phyloP scores from a whole-genome alignment of 2,113 vertebrate species.

The Albula goreensis region DNA sequence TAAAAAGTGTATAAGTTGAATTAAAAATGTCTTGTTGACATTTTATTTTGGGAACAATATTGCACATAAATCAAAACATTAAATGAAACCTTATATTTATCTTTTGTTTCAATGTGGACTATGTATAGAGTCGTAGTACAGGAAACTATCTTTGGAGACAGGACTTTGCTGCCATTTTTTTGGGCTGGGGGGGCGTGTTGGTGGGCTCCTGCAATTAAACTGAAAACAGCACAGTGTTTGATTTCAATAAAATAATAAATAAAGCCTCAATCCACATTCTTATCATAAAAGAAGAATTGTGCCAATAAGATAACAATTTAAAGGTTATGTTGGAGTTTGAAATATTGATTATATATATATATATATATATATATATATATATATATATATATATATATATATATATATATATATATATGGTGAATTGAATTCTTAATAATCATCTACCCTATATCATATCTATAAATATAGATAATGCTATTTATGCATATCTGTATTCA shows the following conservation, averaged over 20 bases:
- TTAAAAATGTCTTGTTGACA: slow-evolving; percentile 40
- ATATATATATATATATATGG: neutral
- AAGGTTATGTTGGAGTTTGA: slow-evolving; percentile 14
- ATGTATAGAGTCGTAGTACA: slow-evolving; percentile 34
- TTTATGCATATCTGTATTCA: slow-evolving; percentile 25
- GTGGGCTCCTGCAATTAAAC: neutral
- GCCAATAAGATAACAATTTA: slow-evolving; percentile 8
- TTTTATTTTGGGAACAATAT: slow-evolving; percentile 40
- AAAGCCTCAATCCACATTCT: neutral
- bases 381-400: neutral
- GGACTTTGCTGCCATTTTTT: slow-evolving; percentile 22
- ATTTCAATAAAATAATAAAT: neutral
- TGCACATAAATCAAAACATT: slow-evolving; percentile 55
- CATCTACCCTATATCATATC: slow-evolving; percentile 33
- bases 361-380: neutral
- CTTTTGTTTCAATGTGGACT: slow-evolving; percentile 33
- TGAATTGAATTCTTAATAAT: slow-evolving; percentile 36
- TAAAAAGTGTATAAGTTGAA: slow-evolving; percentile 33
- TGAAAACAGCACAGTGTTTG: neutral
- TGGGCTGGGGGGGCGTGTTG: slow-evolving; percentile 6
- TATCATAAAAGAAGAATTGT: neutral
- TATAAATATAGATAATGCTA: slow-evolving; percentile 14
- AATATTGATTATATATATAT: neutral
- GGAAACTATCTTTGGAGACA: slow-evolving; percentile 27
- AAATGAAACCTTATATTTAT: slow-evolving; percentile 50